Base-by-base conservation (phyloP, 2,888 invertebrate species). In the Dilophus febrilis region DNA sequence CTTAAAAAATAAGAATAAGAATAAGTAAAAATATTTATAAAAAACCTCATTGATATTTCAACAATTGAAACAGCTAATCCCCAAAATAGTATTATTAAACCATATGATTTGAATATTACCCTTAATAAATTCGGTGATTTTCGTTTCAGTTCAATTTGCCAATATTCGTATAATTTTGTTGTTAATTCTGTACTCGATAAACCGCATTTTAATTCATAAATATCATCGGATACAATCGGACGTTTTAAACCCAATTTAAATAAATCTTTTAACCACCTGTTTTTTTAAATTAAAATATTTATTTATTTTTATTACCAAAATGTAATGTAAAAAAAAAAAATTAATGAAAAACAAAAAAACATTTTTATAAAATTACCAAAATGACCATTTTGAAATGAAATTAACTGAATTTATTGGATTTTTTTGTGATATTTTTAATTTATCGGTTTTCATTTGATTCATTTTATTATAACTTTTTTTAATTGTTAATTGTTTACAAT, bases 221-320 rank as follows among this genome's bases (percentile, higher is more conserved):
- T 31, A 30, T 45, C 44, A 10, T 44, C 42, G 16, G 42, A 43
- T 16, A 32, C 32, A 28, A 46, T 40, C 10, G 37, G 38, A 19
- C 40, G 38, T 19, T 41, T 39, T 12, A 45, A 37, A 10, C 46
- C 46, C 22, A 40, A 28, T 38, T 40, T 44, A 35, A 46, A 45
- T 14, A 46, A 35, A 35, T 42, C 39, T 27, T 32, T 19, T 22
- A 46, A 34, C 46, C 46, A 46, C 46, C 46, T 46, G 34, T 19
- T 4, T 22, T 22, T 22, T 22, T 22, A n/a, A n/a, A n/a, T n/a
- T n/a, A n/a, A n/a, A n/a, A n/a, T n/a, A n/a, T n/a, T n/a, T n/a
- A n/a, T n/a, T n/a, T n/a, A n/a, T n/a, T n/a, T n/a, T n/a, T n/a
- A n/a, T n/a, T n/a, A n/a, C n/a, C n/a, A n/a, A n/a, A n/a, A n/a